Percentiles rank a stretch among this genome's conserved stretches.
phyloP scores from a whole-genome alignment of 2,113 vertebrate genomes.

The Tragelaphus imberbis region DNA sequence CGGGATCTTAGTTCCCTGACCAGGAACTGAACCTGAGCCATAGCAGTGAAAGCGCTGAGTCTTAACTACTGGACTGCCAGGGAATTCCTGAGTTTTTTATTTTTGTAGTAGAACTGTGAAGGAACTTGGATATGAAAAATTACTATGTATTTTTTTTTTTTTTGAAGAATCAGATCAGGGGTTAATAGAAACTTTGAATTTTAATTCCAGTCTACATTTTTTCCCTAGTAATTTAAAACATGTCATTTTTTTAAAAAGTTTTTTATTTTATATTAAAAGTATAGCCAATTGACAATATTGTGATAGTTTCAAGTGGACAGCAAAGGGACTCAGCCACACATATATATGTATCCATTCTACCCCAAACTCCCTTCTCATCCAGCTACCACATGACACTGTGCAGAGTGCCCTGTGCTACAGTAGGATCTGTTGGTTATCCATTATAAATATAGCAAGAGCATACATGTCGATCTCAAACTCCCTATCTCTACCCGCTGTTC shows the following conservation, averaged over 20 bases:
- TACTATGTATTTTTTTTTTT: neutral
- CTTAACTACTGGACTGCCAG: neutral
- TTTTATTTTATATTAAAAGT: neutral
- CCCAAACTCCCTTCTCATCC: neutral
- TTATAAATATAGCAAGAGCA: neutral
- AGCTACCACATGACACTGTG: neutral
- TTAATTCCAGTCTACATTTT: neutral
- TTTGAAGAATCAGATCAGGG: neutral
- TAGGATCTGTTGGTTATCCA: neutral
- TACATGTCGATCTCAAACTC: neutral
- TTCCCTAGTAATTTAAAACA: slow-evolving; percentile 25
- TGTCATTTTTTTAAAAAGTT: neutral
- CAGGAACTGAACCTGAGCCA: neutral
- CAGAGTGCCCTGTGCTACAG: neutral
- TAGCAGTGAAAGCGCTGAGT: neutral
- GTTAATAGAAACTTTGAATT: slow-evolving; percentile 8
- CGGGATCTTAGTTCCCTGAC: neutral
- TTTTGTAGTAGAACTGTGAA: neutral
- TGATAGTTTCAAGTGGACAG: neutral
- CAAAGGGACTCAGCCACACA: neutral
- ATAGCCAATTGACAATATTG: neutral
- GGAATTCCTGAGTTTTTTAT: neutral
- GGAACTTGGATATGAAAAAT: slow-evolving; percentile 14
- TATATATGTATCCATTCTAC: neutral
- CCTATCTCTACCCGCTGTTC: neutral